Percentiles rank a stretch among this genome's conserved stretches.
Conservation (phyloP, 2,888 invertebrate species). For the Harpalus rufipes region DNA sequence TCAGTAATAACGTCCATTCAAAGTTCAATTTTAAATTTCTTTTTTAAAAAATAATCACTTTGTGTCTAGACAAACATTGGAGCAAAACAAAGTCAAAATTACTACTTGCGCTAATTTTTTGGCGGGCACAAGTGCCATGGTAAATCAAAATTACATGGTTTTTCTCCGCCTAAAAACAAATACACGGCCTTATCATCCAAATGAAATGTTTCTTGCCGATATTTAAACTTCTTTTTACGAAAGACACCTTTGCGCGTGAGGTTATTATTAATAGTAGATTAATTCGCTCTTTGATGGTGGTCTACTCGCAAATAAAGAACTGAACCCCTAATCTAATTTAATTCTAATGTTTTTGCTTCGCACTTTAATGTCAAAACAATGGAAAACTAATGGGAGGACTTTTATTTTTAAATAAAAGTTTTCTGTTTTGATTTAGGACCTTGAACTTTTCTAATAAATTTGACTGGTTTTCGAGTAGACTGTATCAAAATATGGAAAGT, state of each 20-base stretch:
- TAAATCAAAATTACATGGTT: conserved; percentile 59
- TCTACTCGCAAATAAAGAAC: conserved; percentile 47
- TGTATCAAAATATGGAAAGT: not conserved
- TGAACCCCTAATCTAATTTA: conserved; percentile 63
- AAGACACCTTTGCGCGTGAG: not conserved
- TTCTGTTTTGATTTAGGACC: conserved; percentile 10
- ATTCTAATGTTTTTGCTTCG: conserved; percentile 51
- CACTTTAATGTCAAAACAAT: conserved; percentile 15
- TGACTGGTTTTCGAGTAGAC: not conserved
- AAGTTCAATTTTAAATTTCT: not conserved
- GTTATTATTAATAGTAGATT: conserved; percentile 65
- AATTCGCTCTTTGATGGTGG: conserved; percentile 61
- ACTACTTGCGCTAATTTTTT: conserved; percentile 57
- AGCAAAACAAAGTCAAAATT: conserved; percentile 40
- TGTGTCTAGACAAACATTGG: conserved; percentile 40
- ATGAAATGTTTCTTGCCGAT: conserved; percentile 36
- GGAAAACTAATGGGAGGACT: conserved; percentile 8
- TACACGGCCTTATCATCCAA: conserved; percentile 26
- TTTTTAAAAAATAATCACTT: conserved; percentile 41
- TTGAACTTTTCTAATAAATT: not conserved
- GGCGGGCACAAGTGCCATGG: conserved; percentile 21
- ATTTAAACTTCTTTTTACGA: conserved; percentile 20
- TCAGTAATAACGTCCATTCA: not conserved
- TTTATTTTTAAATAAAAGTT: conserved; percentile 13
- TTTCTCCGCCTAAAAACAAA: conserved; percentile 58